Percentiles rank a stretch among this genome's conserved stretches.
Evolutionary conservation across 2,797 vertebrate species (phyloP).

Genomic region (Lagocephalus sceleratus): DNA sequence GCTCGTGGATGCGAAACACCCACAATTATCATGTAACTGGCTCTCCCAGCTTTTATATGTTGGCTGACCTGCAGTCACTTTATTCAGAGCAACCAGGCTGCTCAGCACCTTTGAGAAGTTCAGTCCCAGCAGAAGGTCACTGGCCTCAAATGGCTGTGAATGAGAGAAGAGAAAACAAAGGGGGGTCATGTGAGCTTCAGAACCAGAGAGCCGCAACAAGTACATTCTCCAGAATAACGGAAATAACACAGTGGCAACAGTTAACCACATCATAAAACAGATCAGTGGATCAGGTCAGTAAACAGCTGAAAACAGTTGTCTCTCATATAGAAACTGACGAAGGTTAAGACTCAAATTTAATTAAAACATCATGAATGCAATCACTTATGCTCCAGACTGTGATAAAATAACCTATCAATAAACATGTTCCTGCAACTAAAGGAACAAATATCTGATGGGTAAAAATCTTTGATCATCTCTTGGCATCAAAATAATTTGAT

Average conservation of each 20-base stretch:
- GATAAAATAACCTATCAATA: no score
- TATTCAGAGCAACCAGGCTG: constrained; percentile 93
- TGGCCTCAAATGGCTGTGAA: constrained; percentile 92
- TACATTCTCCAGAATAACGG: background rate
- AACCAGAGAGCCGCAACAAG: background rate
- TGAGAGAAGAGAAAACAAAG: constrained; percentile 30
- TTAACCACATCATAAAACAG: no score
- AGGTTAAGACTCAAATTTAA: no score
- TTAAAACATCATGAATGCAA: no score
- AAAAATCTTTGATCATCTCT: no score
- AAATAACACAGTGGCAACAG: background rate
- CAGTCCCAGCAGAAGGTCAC: constrained; percentile 94
- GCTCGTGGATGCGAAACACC: constrained; percentile 19
- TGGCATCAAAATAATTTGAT: no score
- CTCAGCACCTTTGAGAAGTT: constrained; percentile 97
- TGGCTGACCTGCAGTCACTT: constrained; percentile 92
- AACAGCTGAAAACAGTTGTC: no score
- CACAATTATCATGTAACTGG: constrained; percentile 1
- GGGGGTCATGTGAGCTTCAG: constrained; percentile 3
- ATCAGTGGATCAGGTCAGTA: no score
- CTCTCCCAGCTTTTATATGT: constrained; percentile 2
- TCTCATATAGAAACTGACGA: no score
- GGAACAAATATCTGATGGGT: no score
- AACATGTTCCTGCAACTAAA: no score
- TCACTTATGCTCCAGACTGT: no score